These are phyloP conservation scores for Malacoraja senta DNA, from an alignment of 2,797 vertebrate species.

Conservation along the genomic window DNA sequence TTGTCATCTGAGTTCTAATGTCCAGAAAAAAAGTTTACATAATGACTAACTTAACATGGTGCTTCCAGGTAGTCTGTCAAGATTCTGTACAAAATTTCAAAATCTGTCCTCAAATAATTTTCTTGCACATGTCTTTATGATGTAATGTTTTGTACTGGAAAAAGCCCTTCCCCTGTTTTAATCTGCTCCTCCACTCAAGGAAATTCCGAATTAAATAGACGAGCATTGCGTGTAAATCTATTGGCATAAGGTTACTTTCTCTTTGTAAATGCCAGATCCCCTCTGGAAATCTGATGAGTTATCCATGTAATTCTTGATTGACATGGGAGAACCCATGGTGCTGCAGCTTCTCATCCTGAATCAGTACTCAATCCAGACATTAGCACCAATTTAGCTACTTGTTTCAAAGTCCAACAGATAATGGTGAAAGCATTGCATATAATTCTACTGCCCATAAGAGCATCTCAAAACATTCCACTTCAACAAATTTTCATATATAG, in stretches of 20 bases:
- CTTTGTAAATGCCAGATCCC: not conserved
- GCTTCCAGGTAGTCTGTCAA: not conserved
- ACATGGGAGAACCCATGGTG: not conserved
- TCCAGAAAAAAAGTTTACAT: not conserved
- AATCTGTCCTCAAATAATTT: not conserved
- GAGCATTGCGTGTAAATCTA: not conserved
- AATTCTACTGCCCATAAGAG: not conserved
- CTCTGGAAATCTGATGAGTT: not conserved
- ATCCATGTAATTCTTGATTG: not conserved
- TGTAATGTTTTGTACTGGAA: not conserved
- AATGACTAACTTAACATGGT: not conserved
- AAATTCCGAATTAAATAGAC: not conserved
- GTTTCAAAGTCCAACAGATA: not conserved
- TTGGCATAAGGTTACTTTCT: not conserved
- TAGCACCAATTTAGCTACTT: too few relatives aligned
- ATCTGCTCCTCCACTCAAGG: not conserved
- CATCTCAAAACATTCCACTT: not conserved
- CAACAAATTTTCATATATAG: too few relatives aligned
- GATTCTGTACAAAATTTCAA: not conserved
- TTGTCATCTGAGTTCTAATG: not conserved
- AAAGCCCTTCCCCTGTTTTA: not conserved
- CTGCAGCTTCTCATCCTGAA: not conserved
- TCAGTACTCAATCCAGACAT: too few relatives aligned
- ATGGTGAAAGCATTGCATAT: not conserved
- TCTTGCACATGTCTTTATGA: not conserved